A percentile compares a stretch with the other conserved stretches of the same genome.
phyloP scores from a whole-genome alignment of 2,888 invertebrate genomes.

The Drosophila niveifrons region DNA sequence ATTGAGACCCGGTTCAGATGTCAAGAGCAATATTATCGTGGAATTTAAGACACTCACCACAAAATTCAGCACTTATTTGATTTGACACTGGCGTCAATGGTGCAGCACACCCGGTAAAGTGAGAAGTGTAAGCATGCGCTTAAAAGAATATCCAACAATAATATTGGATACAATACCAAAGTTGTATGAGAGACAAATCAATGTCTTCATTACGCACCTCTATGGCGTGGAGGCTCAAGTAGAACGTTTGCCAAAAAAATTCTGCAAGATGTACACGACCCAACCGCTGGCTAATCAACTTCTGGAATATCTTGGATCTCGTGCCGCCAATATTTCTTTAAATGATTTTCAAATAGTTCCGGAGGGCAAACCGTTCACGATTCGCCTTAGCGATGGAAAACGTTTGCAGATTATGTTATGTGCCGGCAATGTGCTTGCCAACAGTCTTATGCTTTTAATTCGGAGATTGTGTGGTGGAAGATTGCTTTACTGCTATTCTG shows the following conservation, averaged over 20 bases:
- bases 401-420: constrained; percentile 65
- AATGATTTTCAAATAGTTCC: constrained; percentile 53
- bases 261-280: constrained; percentile 70
- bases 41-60: too few relatives aligned
- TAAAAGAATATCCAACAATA: constrained; percentile 63
- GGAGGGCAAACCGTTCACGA: constrained; percentile 38
- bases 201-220: constrained; percentile 60
- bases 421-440: constrained; percentile 51
- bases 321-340: constrained; percentile 32
- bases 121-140: constrained; percentile 38
- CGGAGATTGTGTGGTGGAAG: constrained; percentile 36
- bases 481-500: constrained; percentile 65
- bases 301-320: constrained; percentile 36
- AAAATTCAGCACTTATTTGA: too few relatives aligned
- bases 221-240: constrained; percentile 45
- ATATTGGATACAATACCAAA: constrained; percentile 62
- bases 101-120: constrained; percentile 10
- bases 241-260: constrained; percentile 42
- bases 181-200: constrained; percentile 53
- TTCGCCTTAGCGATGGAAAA: constrained; percentile 56
- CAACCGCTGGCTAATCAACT: constrained; percentile 56
- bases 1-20: constrained; percentile 2
- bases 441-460: constrained; percentile 57
- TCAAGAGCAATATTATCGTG: not conserved
- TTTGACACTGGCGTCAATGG: too few relatives aligned